Conservation (phyloP, 2,113 vertebrate species). For the Zosterops lateralis region DNA sequence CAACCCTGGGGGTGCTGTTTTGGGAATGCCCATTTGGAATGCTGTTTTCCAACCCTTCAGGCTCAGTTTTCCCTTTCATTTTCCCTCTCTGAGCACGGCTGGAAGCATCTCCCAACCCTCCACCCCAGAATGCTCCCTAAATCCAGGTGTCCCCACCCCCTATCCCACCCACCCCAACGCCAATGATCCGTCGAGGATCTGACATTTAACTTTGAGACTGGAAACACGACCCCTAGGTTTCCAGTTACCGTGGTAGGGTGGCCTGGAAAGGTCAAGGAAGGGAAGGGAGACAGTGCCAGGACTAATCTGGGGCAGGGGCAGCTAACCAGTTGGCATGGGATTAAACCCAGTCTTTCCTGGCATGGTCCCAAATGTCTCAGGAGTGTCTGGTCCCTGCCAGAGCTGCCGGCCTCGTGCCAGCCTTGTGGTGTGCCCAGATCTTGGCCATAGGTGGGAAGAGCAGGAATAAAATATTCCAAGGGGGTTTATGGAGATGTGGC, state of each 20-base stretch:
- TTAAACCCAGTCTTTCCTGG: background rate
- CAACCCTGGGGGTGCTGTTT: background rate
- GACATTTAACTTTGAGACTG: background rate
- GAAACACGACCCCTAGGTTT: background rate
- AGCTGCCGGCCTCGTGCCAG: background rate
- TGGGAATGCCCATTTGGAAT: background rate
- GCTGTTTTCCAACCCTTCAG: background rate
- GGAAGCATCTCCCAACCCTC: background rate
- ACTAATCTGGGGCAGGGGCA: background rate
- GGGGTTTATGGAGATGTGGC: background rate
- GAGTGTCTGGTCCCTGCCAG: accelerated
- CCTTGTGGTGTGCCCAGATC: background rate
- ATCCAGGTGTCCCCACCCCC: background rate
- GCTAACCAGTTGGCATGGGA: background rate
- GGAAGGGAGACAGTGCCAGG: background rate
- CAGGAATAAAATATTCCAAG: background rate
- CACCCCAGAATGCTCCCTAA: accelerated
- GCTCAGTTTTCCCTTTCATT: background rate
- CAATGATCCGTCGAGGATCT: accelerated
- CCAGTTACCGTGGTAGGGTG: accelerated
- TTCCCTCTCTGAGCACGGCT: accelerated
- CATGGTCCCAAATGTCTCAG: accelerated
- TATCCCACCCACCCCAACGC: accelerated
- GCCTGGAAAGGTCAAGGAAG: background rate
- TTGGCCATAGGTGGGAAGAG: accelerated